Conservation (phyloP, 2,113 vertebrate species). For the Gadus macrocephalus region DNA sequence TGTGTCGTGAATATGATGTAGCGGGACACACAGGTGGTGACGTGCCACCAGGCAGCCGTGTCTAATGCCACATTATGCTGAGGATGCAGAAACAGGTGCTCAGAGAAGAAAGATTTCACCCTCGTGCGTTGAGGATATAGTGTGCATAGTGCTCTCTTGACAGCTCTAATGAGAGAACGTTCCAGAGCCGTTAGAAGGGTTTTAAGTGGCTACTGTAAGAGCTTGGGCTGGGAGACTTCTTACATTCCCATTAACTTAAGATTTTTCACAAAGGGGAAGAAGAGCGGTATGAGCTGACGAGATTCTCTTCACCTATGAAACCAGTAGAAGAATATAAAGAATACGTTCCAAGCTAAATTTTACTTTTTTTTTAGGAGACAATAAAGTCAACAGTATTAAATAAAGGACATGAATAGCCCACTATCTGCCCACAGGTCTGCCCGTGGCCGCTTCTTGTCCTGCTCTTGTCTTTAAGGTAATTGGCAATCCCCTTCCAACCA, state of each 20-base stretch:
- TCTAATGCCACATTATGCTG: constrained; percentile 23
- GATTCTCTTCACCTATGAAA: no score
- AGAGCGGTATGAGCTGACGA: no score
- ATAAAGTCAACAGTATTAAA: constrained; percentile 63
- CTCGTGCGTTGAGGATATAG: no score
- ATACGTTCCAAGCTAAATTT: no score
- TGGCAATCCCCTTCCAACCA: constrained; percentile 58
- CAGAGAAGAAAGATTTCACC: neutral
- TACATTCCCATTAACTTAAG: no score
- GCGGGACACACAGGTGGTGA: constrained; percentile 25
- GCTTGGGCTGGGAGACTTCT: no score
- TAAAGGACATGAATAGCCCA: constrained; percentile 57
- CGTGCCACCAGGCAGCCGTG: constrained; percentile 25
- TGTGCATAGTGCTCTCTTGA: no score
- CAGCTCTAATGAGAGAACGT: no score
- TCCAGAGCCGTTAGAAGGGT: no score
- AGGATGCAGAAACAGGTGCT: constrained; percentile 31
- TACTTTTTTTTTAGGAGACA: constrained; percentile 43
- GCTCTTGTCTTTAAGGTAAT: constrained; percentile 51
- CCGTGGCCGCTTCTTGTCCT: constrained; percentile 27
- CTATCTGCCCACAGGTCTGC: constrained; percentile 31
- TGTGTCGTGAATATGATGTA: neutral
- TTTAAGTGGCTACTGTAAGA: no score
- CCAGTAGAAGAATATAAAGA: no score
- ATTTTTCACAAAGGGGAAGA: no score